Percentiles rank a stretch among this genome's conserved stretches.
phyloP scores from a whole-genome alignment of 2,888 invertebrate genomes.

The Laothoe populi region DNA sequence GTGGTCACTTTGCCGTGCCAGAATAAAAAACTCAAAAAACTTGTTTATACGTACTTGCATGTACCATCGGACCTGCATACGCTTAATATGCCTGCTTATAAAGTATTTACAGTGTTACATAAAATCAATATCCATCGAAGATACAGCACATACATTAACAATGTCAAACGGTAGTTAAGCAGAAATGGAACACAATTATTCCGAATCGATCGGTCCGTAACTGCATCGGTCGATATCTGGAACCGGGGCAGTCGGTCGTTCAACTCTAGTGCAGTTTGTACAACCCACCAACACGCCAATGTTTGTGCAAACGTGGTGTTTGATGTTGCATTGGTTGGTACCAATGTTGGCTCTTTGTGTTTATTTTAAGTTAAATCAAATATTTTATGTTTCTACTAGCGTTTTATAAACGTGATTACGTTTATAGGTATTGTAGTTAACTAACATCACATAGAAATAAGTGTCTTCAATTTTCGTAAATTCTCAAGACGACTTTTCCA shows the following conservation, averaged over 20 bases:
- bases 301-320: conserved; percentile 17
- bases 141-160: conserved; percentile 9
- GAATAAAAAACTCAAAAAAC: too few relatives aligned
- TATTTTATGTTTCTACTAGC: too few relatives aligned
- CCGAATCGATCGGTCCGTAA: conserved; percentile 19
- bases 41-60: too few relatives aligned
- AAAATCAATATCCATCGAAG: conserved; percentile 5
- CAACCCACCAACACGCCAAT: conserved; percentile 5
- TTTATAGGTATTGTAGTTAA: too few relatives aligned
- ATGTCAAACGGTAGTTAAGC: conserved; percentile 6
- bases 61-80: too few relatives aligned
- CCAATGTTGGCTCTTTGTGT: background rate
- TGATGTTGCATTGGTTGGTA: background rate
- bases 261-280: conserved; percentile 15
- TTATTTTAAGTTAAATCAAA: background rate
- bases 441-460: too few relatives aligned
- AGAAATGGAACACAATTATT: conserved; percentile 16
- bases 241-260: conserved; percentile 22
- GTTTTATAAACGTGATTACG: too few relatives aligned
- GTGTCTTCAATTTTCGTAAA: too few relatives aligned
- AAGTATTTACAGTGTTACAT: too few relatives aligned
- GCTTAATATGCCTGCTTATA: too few relatives aligned
- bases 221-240: conserved; percentile 19
- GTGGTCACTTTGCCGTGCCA: too few relatives aligned
- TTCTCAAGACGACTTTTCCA: too few relatives aligned